phyloP scores from a whole-genome alignment of 2,797 vertebrate genomes.

The Crossoptilon crossoptilon region DNA sequence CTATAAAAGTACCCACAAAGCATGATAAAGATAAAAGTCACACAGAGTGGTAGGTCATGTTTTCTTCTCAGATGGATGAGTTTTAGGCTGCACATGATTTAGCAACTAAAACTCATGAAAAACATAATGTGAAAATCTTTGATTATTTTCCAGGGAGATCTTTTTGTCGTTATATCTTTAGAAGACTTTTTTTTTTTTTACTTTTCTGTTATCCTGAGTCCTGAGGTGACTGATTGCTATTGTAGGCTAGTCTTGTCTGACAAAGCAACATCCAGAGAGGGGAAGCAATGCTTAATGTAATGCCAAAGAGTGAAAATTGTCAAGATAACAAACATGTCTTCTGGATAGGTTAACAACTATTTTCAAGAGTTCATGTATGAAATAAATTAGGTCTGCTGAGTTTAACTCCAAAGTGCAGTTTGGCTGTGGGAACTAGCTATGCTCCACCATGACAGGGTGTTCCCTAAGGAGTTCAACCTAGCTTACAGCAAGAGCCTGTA shows the following conservation, averaged over 20 bases:
- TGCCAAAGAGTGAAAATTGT: not conserved
- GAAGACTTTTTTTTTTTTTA: not conserved
- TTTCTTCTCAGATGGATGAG: not conserved
- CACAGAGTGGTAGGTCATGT: not conserved
- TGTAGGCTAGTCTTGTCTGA: not conserved
- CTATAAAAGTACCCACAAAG: conserved; percentile 8
- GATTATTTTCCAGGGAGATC: not conserved
- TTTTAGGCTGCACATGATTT: not conserved
- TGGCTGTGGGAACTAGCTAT: not conserved
- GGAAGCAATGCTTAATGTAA: conserved; percentile 22
- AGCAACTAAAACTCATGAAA: not conserved
- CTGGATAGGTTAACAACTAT: not conserved
- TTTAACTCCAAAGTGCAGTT: not conserved
- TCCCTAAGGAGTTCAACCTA: not conserved
- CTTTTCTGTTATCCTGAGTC: not conserved
- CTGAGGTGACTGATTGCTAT: not conserved
- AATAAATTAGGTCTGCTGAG: not conserved
- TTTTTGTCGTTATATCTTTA: not conserved
- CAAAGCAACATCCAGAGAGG: not conserved
- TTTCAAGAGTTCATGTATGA: not conserved
- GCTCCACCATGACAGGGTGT: accelerated
- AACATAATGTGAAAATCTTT: not conserved
- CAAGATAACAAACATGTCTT: conserved; percentile 2
- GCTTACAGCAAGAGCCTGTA: not conserved
- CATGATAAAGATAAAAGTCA: not conserved